phyloP scores from a whole-genome alignment of 2,888 invertebrate genomes.

The Spodoptera exigua region DNA sequence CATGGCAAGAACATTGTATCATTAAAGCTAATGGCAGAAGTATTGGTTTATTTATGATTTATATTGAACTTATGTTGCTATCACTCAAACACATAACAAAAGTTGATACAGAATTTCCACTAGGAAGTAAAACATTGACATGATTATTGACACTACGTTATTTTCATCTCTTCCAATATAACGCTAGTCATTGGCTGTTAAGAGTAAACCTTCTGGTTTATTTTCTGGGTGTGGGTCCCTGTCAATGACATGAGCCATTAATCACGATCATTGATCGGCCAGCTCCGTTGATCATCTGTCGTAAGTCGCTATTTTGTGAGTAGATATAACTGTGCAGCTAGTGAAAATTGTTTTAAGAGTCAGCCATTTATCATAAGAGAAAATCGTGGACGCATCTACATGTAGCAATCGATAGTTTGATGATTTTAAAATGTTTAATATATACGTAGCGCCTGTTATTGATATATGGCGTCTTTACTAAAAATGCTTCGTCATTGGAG shows the following conservation, averaged over 20 bases:
- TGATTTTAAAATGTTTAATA: background rate
- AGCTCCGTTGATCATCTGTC: constrained; percentile 43
- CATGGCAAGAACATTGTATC: constrained; percentile 40
- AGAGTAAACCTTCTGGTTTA: constrained; percentile 21
- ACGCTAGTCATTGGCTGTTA: background rate
- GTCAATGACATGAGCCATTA: constrained; percentile 63
- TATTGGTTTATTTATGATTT: background rate
- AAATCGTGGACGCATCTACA: constrained; percentile 15
- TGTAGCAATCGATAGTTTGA: constrained; percentile 8
- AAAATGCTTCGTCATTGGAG: too few species aligned
- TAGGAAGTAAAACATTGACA: too few species aligned
- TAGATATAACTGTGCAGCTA: constrained; percentile 24
- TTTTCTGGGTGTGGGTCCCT: constrained; percentile 1
- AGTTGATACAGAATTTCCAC: too few species aligned
- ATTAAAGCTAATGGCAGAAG: constrained; percentile 15
- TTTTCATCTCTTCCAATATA: background rate
- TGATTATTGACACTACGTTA: background rate
- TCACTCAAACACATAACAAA: background rate
- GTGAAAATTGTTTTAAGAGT: constrained; percentile 37
- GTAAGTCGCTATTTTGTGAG: constrained; percentile 9
- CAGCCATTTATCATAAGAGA: constrained; percentile 21
- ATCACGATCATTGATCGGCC: constrained; percentile 63
- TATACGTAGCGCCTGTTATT: too few species aligned
- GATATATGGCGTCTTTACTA: too few species aligned
- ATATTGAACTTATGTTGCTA: background rate